Evolutionary conservation across 2,113 vertebrate species (phyloP).

Genomic region (Oreochromis spilurus): DNA sequence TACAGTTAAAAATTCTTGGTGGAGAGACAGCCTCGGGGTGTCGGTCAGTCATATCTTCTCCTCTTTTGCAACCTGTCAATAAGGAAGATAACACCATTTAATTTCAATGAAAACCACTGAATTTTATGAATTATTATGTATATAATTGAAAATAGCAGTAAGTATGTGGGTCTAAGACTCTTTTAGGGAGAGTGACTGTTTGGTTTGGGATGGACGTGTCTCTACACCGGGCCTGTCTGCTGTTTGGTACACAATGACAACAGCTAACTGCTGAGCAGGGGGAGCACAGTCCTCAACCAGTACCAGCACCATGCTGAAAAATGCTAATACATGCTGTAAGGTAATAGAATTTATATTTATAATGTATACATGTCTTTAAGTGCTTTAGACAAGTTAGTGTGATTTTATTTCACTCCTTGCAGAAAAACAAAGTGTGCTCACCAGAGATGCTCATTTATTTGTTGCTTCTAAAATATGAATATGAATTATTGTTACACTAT

Average conservation of each 20-base stretch:
- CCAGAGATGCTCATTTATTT: not conserved
- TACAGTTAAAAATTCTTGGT: not conserved
- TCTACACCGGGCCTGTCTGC: not conserved
- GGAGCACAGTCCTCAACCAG: not conserved
- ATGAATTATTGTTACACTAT: not conserved
- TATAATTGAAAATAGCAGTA: not conserved
- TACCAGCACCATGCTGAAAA: not conserved
- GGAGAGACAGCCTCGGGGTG: not conserved
- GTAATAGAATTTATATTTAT: not conserved
- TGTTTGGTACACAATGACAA: not conserved
- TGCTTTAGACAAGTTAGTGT: not conserved
- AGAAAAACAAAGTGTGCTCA: not conserved
- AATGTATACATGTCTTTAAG: not conserved
- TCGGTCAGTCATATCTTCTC: not conserved
- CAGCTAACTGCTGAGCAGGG: not conserved
- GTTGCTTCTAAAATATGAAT: not conserved
- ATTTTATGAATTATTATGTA: fast-evolving
- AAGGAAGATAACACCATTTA: not conserved
- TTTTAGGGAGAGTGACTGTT: no score
- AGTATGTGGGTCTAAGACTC: not conserved
- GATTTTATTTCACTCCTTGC: not conserved
- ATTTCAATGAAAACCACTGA: not conserved
- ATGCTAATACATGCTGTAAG: fast-evolving
- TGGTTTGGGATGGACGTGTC: not conserved
- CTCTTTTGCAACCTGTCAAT: not conserved